Evolutionary conservation across 2,888 invertebrate species (phyloP).

Genomic region (Phytoseiulus persimilis): DNA sequence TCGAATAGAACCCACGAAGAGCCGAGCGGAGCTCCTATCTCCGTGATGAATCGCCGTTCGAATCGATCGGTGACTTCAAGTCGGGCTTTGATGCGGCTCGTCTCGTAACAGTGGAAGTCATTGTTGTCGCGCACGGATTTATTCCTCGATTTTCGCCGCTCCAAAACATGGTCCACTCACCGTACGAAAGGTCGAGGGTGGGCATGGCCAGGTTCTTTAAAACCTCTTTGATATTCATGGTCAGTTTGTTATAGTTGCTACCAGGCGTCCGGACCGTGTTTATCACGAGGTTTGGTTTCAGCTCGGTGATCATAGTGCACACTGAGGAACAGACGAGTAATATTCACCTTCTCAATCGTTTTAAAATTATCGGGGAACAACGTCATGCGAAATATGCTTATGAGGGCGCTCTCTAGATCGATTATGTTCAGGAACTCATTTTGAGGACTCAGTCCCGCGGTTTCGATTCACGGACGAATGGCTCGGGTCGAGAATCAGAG

Average conservation of each 20-base stretch:
- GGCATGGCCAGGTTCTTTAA: conserved; percentile 69
- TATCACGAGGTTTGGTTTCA: conserved; percentile 1
- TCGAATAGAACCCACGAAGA: neutral
- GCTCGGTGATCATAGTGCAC: neutral
- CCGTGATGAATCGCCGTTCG: neutral
- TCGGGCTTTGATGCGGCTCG: neutral
- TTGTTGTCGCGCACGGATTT: neutral
- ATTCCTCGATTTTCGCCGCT: too few species aligned
- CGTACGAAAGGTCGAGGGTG: conserved; percentile 74
- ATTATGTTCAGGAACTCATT: too few species aligned
- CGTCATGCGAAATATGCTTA: too few species aligned
- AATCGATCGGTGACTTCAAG: neutral
- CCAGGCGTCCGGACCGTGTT: conserved; percentile 23
- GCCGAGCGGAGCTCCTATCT: neutral
- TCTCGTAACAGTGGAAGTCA: neutral
- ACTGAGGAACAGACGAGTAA: neutral
- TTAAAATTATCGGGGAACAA: too few species aligned
- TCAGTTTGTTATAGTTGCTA: conserved; percentile 34
- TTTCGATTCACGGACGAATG: too few species aligned
- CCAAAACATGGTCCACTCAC: too few species aligned
- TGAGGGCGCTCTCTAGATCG: too few species aligned
- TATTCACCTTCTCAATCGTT: too few species aligned
- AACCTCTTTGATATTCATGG: conserved; percentile 76
- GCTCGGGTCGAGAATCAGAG: too few species aligned
- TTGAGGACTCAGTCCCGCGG: too few species aligned